These are phyloP conservation scores for Criorhina ranunculi DNA, from an alignment of 2,888 invertebrate species.

Conservation along the genomic window DNA sequence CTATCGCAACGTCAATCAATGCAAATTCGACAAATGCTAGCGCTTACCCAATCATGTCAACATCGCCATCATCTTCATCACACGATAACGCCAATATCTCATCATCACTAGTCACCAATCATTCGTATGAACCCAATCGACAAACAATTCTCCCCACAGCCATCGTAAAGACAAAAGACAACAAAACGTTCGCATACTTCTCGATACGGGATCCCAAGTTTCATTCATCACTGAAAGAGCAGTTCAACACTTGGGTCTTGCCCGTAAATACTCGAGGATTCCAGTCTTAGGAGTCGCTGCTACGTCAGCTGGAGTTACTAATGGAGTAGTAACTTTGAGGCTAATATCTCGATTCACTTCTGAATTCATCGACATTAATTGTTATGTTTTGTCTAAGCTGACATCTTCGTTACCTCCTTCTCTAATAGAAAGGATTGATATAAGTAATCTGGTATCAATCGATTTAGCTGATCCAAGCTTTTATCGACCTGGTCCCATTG, in stretches of 20 bases:
- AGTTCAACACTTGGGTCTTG: too few species aligned
- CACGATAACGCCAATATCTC: neutral
- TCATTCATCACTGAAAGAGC: too few species aligned
- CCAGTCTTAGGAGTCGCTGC: too few species aligned
- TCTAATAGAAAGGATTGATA: neutral
- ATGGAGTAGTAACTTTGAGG: too few species aligned
- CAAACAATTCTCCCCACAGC: neutral
- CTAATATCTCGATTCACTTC: neutral
- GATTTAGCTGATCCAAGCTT: constrained; percentile 15
- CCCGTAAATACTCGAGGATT: too few species aligned
- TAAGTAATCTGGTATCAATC: neutral
- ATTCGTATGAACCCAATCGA: neutral
- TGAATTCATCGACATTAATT: neutral
- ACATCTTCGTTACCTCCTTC: neutral
- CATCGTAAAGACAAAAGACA: neutral
- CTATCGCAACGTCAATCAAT: neutral
- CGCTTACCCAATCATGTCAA: neutral
- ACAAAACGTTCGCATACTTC: too few species aligned
- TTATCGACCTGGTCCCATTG: too few species aligned
- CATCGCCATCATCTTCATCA: neutral
- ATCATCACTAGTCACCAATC: neutral
- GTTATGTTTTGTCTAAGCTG: neutral
- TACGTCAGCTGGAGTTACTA: too few species aligned
- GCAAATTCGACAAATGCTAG: neutral
- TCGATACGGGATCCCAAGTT: too few species aligned